Base-by-base conservation (phyloP, 2,888 invertebrate species). In the Phania funesta region DNA sequence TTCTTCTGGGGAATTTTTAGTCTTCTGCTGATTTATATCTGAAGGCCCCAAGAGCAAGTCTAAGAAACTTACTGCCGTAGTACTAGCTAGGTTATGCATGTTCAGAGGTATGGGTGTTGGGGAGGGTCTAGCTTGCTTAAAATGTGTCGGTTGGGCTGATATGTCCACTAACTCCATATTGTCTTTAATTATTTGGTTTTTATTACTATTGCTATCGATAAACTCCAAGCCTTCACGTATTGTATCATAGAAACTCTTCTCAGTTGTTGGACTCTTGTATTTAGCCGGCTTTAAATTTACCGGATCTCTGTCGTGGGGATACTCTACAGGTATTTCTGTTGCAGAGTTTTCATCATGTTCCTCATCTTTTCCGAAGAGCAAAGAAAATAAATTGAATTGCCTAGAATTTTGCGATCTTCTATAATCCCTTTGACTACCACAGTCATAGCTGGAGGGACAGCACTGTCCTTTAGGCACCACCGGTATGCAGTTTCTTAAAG, bases 361-460 rank as follows among this genome's bases (percentile, higher is more conserved):
- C 48, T 86, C 88, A 52, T 90, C 89, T 24, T 88, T 87, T 62
- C 90, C 91, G 56, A 91, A 91, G 0, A 91, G 73, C 16, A 90
- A 76, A 18, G 90, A 90, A 52, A 89, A 90, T 0, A 91, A 86
- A 84, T 90, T 90, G 54, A 91, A 90, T 76, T 90, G 91, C 0
- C 90, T 83, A 0, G 90, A 89, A 62, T 87, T 87, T 74, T 89
- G 87, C 5, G 89, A 86, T 3, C 89, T 85, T 0, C 88, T 77
- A 50, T 88, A 87, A 52, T 90, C 88, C 84, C 93, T 93, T 62
- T 88, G 88, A 75, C 93, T 92, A 93, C 95, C 94, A 88, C 96
- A 97, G 86, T 95, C 94, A 90, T 96, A 97, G 88, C 95, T 95
- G 62, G 95, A 94, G 11, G 97, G 96, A 88, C 97, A 97, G 90